Base-by-base conservation (phyloP, 2,888 invertebrate species). In the Falcaria lacertinaria region DNA sequence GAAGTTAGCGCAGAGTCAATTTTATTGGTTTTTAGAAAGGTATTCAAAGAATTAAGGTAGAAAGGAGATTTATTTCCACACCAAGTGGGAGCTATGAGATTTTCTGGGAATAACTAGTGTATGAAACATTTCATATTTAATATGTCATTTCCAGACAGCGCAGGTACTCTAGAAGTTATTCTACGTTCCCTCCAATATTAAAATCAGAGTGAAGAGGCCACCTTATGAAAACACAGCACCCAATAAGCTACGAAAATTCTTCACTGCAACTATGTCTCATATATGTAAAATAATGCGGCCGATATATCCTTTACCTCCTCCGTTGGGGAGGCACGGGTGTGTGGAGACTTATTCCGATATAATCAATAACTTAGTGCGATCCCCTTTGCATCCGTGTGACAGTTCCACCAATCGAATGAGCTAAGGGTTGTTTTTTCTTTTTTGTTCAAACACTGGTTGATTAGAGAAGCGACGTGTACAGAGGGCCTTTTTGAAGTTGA, bases 291-390 rank as follows among this genome's bases (percentile, higher is more conserved):
- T 89, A 89, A 88, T 88, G 87, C 86, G 79, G 76, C 83, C 83
- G 83, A 86, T 82, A 85, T 80, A 86, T 85, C 74, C 71, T 78
- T 67, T 73, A 74, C 82, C 78, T 75, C 79, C 71, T 63, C 49
- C 55, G n/a, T n/a, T 64, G 70, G 70, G 60, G 68, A 66, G 47
- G 52, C 54, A 60, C 57, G 74, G 71, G 69, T 65, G 66, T 63
- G 64, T 67, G 63, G 70, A 65, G 87, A 86, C 88, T 88, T 89
- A 89, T 89, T 89, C 83, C 89, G 80, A 89, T 89, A 89, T 89
- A 89, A 89, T 89, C 89, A 89, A 89, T 89, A 89, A 89, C 89
- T 88, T 87, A 88, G 86, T 81, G 77, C 84, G 86, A 89, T 89
- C 88, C 89, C 88, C 88, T 89, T 89, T 88, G 88, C 89, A 88